Evolutionary conservation across 2,797 vertebrate species (phyloP).

Genomic region (Prionace glauca): DNA sequence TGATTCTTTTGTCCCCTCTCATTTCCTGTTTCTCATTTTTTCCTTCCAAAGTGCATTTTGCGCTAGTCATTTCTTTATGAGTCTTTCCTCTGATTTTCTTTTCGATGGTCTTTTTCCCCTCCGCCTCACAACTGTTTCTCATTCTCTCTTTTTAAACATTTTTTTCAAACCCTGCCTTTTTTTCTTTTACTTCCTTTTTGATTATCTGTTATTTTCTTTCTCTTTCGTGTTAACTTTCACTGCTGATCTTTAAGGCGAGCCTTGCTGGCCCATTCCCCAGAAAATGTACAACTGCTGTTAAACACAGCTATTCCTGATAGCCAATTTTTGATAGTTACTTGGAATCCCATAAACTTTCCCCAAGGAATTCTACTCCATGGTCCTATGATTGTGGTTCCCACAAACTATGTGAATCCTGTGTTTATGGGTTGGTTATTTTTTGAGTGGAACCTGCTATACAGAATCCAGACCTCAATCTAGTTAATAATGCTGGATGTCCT

Average conservation of each 20-base stretch:
- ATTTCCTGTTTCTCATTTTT: background rate
- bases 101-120: background rate
- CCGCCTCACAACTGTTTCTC: fast-evolving
- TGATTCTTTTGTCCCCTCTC: background rate
- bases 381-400: background rate
- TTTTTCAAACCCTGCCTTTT: background rate
- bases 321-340: background rate
- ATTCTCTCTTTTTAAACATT: background rate
- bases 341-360: background rate
- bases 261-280: background rate
- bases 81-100: background rate
- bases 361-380: background rate
- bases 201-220: background rate
- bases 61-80: too few species aligned
- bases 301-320: background rate
- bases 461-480: background rate
- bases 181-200: background rate
- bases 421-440: background rate
- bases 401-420: background rate
- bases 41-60: background rate
- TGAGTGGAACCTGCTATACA: background rate
- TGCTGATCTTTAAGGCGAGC: background rate
- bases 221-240: background rate
- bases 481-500: background rate
- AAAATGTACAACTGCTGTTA: background rate